Percentiles rank a stretch among this genome's conserved stretches.
phyloP scores from a whole-genome alignment of 2,113 vertebrate species.

The Calcarius ornatus region DNA sequence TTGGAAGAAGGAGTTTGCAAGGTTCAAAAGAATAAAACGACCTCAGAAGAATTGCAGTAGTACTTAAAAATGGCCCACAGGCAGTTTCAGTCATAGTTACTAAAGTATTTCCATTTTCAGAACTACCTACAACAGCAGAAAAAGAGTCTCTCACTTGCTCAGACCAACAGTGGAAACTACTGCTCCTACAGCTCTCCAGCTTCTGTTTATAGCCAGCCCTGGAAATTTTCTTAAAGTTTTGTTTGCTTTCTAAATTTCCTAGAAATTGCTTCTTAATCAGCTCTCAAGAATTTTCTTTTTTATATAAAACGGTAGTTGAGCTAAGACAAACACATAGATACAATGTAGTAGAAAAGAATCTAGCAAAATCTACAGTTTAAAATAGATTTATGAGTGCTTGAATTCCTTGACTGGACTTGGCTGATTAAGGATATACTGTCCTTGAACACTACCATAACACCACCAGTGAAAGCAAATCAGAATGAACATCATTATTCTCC shows the following conservation, averaged over 20 bases:
- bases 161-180: background rate
- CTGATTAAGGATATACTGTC: background rate
- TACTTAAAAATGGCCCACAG: background rate
- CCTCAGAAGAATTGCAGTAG: background rate
- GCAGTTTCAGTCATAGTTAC: background rate
- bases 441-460: background rate
- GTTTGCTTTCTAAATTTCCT: background rate
- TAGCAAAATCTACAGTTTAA: background rate
- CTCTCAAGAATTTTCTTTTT: background rate
- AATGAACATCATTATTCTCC: background rate
- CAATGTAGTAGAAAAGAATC: background rate
- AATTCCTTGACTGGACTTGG: background rate
- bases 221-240: background rate
- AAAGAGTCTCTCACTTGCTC: background rate
- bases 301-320: background rate
- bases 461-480: background rate
- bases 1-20: background rate
- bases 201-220: background rate
- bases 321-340: background rate
- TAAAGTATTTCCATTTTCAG: background rate
- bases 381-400: background rate
- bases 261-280: background rate
- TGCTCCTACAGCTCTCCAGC: background rate
- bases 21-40: background rate
- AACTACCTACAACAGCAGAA: background rate